These are phyloP conservation scores for Mizuhopecten yessoensis DNA, from an alignment of 1,140 invertebrate species.

Conservation along the genomic window DNA sequence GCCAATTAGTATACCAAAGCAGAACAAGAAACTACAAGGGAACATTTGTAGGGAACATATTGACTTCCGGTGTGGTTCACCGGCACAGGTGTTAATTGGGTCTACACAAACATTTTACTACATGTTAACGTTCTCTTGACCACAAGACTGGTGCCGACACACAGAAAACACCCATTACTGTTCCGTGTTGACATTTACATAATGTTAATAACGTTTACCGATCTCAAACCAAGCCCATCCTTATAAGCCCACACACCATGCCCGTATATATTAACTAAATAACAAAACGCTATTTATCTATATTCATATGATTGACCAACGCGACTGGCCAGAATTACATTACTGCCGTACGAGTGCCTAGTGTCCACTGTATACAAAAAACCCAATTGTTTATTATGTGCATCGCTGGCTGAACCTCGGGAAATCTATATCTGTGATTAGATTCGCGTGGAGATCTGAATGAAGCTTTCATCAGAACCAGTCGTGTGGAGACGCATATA, in stretches of 20 bases:
- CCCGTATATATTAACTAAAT: not conserved
- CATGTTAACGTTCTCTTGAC: too few species aligned
- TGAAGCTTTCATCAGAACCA: constrained; percentile 6
- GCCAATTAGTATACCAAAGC: too few species aligned
- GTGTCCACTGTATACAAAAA: constrained; percentile 14
- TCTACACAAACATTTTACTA: too few species aligned
- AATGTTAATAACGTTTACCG: not conserved
- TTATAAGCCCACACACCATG: not conserved
- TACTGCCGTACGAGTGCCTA: not conserved
- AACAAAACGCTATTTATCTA: not conserved
- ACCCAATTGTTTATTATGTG: not conserved
- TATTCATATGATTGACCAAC: not conserved
- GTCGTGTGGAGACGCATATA: constrained; percentile 1
- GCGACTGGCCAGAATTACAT: constrained; percentile 25
- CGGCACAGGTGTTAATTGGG: too few species aligned
- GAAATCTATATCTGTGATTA: constrained; percentile 35
- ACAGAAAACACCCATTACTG: too few species aligned
- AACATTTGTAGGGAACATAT: too few species aligned
- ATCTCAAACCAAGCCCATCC: not conserved
- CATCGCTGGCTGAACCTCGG: not conserved
- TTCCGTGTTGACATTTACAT: not conserved
- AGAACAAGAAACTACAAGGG: too few species aligned
- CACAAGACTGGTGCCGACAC: not conserved
- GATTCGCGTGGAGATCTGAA: not conserved
- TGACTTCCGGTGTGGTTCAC: too few species aligned